Conservation (phyloP, 2,888 invertebrate species). For the Acronicta leporina region DNA sequence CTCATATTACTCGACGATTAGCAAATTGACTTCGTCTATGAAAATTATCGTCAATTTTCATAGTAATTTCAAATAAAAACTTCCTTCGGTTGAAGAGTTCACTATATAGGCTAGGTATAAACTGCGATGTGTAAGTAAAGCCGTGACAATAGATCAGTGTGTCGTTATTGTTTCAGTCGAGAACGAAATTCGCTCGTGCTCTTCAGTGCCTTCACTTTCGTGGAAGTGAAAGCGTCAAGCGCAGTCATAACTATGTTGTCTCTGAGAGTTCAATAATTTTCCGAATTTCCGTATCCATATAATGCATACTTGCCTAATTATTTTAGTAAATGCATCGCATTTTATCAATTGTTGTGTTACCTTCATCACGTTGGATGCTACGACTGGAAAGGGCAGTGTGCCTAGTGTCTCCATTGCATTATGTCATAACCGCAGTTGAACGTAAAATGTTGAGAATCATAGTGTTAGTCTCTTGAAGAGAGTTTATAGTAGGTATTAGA, state of each 20-base stretch:
- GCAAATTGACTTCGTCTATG: constrained; percentile 50
- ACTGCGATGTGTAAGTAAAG: constrained; percentile 55
- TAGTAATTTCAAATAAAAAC: constrained; percentile 50
- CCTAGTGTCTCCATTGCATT: constrained; percentile 42
- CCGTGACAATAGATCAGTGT: constrained; percentile 60
- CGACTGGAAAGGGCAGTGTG: constrained; percentile 47
- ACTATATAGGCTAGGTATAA: constrained; percentile 45
- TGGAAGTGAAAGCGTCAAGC: constrained; percentile 64
- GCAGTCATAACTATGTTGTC: constrained; percentile 11
- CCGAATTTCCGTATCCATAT: constrained; percentile 18
- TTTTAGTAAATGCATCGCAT: constrained; percentile 16
- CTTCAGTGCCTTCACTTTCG: constrained; percentile 75
- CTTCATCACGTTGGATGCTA: constrained; percentile 41
- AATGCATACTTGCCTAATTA: constrained; percentile 20
- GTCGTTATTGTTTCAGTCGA: constrained; percentile 73
- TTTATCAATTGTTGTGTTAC: constrained; percentile 28
- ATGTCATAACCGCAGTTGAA: constrained; percentile 53
- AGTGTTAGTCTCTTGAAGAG: constrained; percentile 70
- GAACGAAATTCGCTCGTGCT: constrained; percentile 70
- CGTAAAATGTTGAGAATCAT: constrained; percentile 64
- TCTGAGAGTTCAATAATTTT: constrained; percentile 7
- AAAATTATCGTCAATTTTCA: constrained; percentile 50
- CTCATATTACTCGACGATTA: constrained; percentile 59
- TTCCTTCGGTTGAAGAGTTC: constrained; percentile 40
- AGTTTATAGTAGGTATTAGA: constrained; percentile 67